Evolutionary conservation across 1,140 invertebrate species (phyloP), one percentile per base, ranked within the genome.

Genomic region (Calosoma granatense): DNA sequence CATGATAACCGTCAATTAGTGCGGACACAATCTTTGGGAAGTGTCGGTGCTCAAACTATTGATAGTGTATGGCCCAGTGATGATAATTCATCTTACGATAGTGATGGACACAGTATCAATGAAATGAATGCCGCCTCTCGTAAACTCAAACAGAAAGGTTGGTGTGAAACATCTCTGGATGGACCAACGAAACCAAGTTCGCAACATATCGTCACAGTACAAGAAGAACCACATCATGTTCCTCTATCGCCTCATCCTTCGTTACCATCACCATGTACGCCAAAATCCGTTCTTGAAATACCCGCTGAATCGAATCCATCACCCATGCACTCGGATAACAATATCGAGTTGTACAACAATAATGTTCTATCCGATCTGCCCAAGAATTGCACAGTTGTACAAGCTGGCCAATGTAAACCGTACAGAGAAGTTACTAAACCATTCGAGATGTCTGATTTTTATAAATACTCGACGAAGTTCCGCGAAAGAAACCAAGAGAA

Each of bases 391-490:
- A 91, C 87, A 0, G 78, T 94, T 0, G 88, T 94, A 15, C 86
- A 91, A 65, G 83, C 87, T 23, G 90, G 89, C 20, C 90, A 90
- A 60, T 92, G 88, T 74, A 90, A 92, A 65, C 91, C 92, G 0
- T 95, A 94, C 67, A 84, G 90, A 63, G 92, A 97, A 76, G 88
- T 93, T 23, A 90, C 90, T 0, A 97, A 97, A 71, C 93, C 93
- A 12, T 97, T 94, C 73, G 92, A 96, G 76, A 94, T 95, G 87
- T 87, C 92, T 0, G 94, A 97, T 71, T 96, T 95, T 74, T 97
- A 96, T 73, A 96, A 97, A 73, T 97, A 97, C 69, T 95, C 92
- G 52, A 93, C 91, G 21, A 94, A 94, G 67, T 93, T 87, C 70
- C 80, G 90, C 19, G 86, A 88, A 77, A 76, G 73, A 66, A 72